A percentile compares a stretch with the other conserved stretches of the same genome.
Evolutionary conservation across 2,113 vertebrate genomes (phyloP).

Genomic region (Vanacampus margaritifer): DNA sequence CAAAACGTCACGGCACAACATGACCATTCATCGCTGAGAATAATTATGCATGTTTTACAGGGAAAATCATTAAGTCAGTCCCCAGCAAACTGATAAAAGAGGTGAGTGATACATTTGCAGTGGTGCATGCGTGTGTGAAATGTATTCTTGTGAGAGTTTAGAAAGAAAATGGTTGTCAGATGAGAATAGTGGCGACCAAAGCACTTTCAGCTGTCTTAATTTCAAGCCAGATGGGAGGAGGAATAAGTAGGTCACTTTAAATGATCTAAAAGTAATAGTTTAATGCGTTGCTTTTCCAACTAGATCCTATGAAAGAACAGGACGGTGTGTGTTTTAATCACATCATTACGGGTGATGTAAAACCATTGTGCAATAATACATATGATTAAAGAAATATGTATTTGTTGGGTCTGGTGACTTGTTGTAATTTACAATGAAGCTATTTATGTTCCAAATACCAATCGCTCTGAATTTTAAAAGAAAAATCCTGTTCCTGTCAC

Average conservation of each 20-base stretch:
- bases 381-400: no score
- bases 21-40: slow-evolving; percentile 30
- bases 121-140: slow-evolving; percentile 2
- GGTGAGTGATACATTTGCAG: slow-evolving; percentile 64
- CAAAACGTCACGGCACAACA: slow-evolving; percentile 15
- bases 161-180: not conserved
- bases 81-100: slow-evolving; percentile 98
- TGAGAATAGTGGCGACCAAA: not conserved
- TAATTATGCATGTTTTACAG: slow-evolving; percentile 70
- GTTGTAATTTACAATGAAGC: no score
- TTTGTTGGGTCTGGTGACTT: no score
- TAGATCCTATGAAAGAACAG: not conserved
- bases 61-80: slow-evolving; percentile 98
- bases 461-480: no score
- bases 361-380: no score
- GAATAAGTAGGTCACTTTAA: not conserved
- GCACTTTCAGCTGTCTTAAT: not conserved
- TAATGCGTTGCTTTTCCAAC: not conserved
- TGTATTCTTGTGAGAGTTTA: not conserved
- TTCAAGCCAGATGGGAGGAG: not conserved
- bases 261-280: not conserved
- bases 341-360: no score
- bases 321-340: no score
- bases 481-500: no score
- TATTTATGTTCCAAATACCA: no score